Percentiles rank a stretch among this genome's conserved stretches.
Evolutionary conservation across 2,888 invertebrate species (phyloP).

Genomic region (Hecatera dysodea): DNA sequence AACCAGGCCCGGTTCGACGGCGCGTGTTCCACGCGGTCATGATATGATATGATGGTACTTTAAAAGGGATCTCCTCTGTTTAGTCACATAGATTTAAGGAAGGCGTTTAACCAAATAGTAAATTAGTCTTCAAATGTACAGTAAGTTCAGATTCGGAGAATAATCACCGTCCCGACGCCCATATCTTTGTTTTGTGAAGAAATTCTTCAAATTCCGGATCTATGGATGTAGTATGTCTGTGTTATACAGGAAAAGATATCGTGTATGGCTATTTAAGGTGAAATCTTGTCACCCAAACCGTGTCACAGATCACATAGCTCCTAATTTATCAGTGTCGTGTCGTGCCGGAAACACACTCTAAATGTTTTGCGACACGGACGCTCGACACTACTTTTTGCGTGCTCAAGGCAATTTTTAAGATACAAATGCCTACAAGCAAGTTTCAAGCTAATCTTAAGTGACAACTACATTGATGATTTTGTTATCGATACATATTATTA

Average conservation of each 20-base stretch:
- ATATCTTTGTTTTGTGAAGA: background rate
- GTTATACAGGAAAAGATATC: background rate
- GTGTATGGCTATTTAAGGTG: background rate
- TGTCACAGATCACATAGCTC: slow-evolving; percentile 31
- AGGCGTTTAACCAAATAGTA: background rate
- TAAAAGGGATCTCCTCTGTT: background rate
- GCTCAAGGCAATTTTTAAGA: slow-evolving; percentile 24
- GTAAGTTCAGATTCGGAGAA: too few species aligned
- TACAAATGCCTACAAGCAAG: background rate
- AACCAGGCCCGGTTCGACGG: too few species aligned
- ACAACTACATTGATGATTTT: background rate
- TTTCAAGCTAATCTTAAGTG: slow-evolving; percentile 2
- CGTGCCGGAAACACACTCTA: slow-evolving; percentile 41
- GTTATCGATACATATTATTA: background rate
- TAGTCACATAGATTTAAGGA: background rate
- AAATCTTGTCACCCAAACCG: slow-evolving; percentile 34
- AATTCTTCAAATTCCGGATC: too few species aligned
- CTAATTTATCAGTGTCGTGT: slow-evolving; percentile 19
- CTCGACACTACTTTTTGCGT: slow-evolving; percentile 15
- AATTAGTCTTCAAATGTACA: too few species aligned
- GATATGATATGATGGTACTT: background rate
- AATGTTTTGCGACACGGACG: slow-evolving; percentile 26
- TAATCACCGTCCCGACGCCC: background rate
- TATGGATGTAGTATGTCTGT: too few species aligned
- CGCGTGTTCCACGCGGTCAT: too few species aligned